These are phyloP conservation scores for Didymodactylos carnosus DNA, from an alignment of 2,888 invertebrate species.

Conservation along the genomic window DNA sequence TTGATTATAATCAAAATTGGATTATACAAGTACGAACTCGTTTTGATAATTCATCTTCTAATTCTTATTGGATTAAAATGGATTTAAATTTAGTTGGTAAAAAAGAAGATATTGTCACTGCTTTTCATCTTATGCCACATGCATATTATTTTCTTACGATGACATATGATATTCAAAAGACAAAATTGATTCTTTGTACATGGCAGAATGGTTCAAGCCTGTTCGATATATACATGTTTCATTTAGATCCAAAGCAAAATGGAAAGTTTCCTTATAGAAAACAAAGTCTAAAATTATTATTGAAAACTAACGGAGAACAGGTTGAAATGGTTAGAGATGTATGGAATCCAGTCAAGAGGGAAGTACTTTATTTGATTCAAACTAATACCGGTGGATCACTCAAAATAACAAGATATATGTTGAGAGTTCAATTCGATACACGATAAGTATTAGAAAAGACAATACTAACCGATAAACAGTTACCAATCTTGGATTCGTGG, in stretches of 20 bases:
- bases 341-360: background rate
- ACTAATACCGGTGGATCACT: background rate
- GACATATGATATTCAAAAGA: background rate
- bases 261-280: background rate
- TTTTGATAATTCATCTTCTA: background rate
- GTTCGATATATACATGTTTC: background rate
- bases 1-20: background rate
- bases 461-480: background rate
- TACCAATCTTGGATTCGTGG: background rate
- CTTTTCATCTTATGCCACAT: background rate
- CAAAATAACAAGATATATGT: background rate
- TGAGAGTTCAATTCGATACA: background rate
- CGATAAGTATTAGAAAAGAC: background rate
- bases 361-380: background rate
- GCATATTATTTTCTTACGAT: background rate
- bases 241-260: background rate
- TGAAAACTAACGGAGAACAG: background rate
- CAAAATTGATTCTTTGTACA: background rate
- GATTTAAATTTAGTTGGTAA: background rate
- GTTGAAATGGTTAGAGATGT: background rate
- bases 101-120: background rate
- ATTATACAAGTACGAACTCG: background rate
- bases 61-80: background rate
- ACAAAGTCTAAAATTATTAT: background rate
- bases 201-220: background rate